Evolutionary conservation across 2,113 vertebrate species (phyloP), one percentile per base, ranked within the genome.

Genomic region (Cryptotis parvus): DNA sequence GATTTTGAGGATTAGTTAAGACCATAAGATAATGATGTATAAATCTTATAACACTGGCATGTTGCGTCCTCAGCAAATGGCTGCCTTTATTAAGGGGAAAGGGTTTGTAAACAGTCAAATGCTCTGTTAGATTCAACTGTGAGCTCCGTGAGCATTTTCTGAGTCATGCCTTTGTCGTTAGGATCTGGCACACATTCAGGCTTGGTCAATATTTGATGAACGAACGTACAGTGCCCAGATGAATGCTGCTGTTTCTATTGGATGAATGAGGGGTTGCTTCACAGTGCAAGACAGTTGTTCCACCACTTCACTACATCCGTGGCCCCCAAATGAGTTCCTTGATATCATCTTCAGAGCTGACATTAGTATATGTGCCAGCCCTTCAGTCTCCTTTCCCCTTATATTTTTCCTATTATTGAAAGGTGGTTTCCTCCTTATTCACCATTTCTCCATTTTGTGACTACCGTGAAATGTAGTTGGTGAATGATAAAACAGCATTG

Each of bases 1-100:
- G 72, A 49, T 83, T 80, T 84, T 85, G 83, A 85, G 69, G 37
- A 76, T 81, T 88, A 77, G 27, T 89, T 91, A 80, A 90, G 24
- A 52, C 29, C 83, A 74, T 89, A 77, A 52, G 43, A 61, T 69
- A 83, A 70, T 33, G 22, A 83, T 43, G 3, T 49, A 6, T 72
- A 39, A 88, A 27, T 29, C 33, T 80, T 76, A 52, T 33, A 37
- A 87, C 11, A 31, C 12, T 35, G 39, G 43, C n/a, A 74, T 29
- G 4, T 49, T 87, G 84, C 66, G 27, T 70, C 68, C 58, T 84
- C 65, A 81, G 70, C 14, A 87, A 89, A 81, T 70, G 22, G 6
- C 45, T 85, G 73, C 65, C 87, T 35, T 45, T 76, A 29, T 37
- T 49, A 52, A 82, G 35, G 33, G 29, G 15, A 70, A 82, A 66